Evolutionary conservation across 2,797 vertebrate genomes (phyloP).

Genomic region (Centroberyx gerrardi): DNA sequence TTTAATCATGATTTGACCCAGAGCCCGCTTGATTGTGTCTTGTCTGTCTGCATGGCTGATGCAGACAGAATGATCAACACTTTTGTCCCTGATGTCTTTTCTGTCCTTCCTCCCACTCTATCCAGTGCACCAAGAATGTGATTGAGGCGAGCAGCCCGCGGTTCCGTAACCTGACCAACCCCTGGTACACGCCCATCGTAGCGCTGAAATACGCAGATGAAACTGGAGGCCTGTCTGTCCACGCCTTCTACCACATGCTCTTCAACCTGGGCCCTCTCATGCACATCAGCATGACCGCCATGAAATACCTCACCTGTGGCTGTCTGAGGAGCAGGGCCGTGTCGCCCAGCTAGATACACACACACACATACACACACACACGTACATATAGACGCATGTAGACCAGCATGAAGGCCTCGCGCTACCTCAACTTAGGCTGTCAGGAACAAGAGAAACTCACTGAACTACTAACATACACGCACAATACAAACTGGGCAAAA

Average conservation of each 20-base stretch:
- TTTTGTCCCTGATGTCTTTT: slow-evolving; percentile 5
- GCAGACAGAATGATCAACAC: neutral
- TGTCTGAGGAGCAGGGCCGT: slow-evolving; percentile 80
- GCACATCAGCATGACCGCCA: slow-evolving; percentile 80
- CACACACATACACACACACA: neutral
- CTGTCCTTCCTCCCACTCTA: neutral
- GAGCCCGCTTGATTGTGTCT: neutral
- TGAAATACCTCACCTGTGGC: slow-evolving; percentile 84
- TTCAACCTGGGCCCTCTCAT: slow-evolving; percentile 85
- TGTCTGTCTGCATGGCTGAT: neutral
- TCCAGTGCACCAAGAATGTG: slow-evolving; percentile 82
- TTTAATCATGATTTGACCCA: no score
- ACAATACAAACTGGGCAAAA: neutral
- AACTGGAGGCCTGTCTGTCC: slow-evolving; percentile 81
- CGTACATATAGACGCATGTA: neutral
- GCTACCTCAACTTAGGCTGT: neutral
- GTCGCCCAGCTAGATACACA: slow-evolving; percentile 70
- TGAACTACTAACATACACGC: neutral
- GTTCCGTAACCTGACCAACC: slow-evolving; percentile 84
- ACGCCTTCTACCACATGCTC: slow-evolving; percentile 86
- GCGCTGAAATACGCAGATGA: slow-evolving; percentile 87
- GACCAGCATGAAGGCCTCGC: neutral
- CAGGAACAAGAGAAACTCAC: neutral
- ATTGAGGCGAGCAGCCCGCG: slow-evolving; percentile 76
- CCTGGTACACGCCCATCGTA: slow-evolving; percentile 80